Base-by-base conservation (phyloP, 2,113 vertebrate species). In the Anser brachyrhynchus region DNA sequence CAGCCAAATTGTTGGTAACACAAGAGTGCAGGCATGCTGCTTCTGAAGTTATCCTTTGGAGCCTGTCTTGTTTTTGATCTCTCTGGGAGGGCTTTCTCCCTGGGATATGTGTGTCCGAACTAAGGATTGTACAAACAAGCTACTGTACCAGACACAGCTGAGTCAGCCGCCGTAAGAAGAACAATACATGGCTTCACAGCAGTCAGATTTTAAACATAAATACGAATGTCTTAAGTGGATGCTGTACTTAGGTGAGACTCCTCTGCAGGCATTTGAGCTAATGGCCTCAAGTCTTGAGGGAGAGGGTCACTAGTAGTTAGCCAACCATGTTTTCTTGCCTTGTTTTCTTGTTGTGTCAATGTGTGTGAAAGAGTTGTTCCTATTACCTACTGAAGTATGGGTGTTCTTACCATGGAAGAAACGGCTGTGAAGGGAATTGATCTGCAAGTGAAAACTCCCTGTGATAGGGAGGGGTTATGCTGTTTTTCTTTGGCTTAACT, bases 21-120 rank as follows among this genome's bases (percentile, higher is more conserved):
- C 49, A 6, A 9, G 65, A 65, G 44, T 13, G 41, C 70, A 73
- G 71, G 23, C 80, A 6, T 51, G 37, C 86, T 95, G 86, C 80
- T 72, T 61, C 28, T 46, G 67, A 87, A 74, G 77, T 72, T 82
- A 46, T 91, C 90, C 54, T 76, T 91, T 81, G 62, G 62, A 21
- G 35, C 10, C 25, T 74, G 46, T n/a, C 44, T 67, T 95, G 90
- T 55, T 93, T 96, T 79, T 66, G 18, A 7, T 91, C 80, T 80
- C 90, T 37, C 7, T 25, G 66, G 95, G 93, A 95, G 89, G 70
- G 58, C 58, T 93, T 92, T 94, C 54, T 92, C 44, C 26, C 44
- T 89, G 73, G 92, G 77, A 20, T 72, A 0, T 25, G n/a, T 21
- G n/a, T 92, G 66, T 97, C 80, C 74, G 62, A 91, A 82, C 86